Percentiles rank a stretch among this genome's conserved stretches.
Conservation (phyloP, 92 coral and sea anemone genomes). For the Paramuricea clavata region DNA sequence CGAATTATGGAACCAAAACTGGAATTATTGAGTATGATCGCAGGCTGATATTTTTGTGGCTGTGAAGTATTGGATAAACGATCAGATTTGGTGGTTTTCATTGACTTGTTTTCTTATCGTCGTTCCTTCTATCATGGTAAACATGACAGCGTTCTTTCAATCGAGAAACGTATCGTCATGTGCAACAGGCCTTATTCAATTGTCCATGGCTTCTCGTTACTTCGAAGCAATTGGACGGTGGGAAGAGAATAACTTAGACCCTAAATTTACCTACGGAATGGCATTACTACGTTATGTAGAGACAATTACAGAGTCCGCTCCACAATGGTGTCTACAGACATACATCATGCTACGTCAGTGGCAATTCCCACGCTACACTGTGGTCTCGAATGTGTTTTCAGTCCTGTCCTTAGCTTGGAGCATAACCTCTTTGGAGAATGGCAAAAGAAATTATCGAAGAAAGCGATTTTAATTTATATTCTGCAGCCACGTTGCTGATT, state of each 20-base stretch:
- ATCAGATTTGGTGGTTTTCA: background rate
- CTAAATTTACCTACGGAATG: background rate
- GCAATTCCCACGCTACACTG: background rate
- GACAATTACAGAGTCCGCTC: background rate
- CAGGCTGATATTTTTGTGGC: background rate
- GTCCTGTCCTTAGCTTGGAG: slow-evolving; percentile 6
- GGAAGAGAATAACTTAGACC: too few relatives aligned
- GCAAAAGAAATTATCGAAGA: background rate
- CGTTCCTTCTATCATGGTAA: background rate
- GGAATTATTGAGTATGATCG: too few relatives aligned
- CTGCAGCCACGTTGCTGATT: background rate
- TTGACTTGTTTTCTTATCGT: background rate
- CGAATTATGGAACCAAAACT: too few relatives aligned
- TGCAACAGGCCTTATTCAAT: background rate
- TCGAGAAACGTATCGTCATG: background rate
- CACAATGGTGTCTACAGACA: background rate
- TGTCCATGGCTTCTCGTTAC: background rate
- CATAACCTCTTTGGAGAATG: background rate
- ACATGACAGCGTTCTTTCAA: background rate
- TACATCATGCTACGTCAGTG: slow-evolving; percentile 21
- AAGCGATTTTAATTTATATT: background rate
- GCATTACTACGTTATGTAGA: background rate
- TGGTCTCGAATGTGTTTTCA: background rate
- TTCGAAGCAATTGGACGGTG: background rate
- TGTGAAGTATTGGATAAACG: background rate